Evolutionary conservation across 1,140 invertebrate genomes (phyloP), one percentile per base, ranked within the genome.

Genomic region (Hypsibius dujardini): DNA sequence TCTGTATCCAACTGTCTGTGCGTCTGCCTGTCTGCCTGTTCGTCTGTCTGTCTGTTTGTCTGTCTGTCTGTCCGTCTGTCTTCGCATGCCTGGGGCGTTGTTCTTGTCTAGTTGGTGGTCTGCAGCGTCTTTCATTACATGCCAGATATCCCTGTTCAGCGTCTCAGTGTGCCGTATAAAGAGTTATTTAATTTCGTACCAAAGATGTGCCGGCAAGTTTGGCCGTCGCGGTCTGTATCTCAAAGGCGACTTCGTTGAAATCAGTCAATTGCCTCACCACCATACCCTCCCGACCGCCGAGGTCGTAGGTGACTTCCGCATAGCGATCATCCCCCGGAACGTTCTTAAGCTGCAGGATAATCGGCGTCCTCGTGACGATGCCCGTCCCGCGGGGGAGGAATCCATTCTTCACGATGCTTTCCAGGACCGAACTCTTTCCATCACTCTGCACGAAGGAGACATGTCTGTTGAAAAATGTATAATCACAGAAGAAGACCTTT

Each of bases 61-160:
- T 28, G 28, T 28, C 28, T 28, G 28, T 28, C 28, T 28, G 28
- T 28, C 28, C 0, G 28, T 28, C 28, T 28, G 28, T 28, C 28
- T 28, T n/a, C n/a, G n/a, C n/a, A n/a, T n/a, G n/a, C n/a, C n/a
- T n/a, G n/a, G n/a, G n/a, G n/a, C n/a, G n/a, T n/a, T n/a, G n/a
- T n/a, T n/a, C n/a, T n/a, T n/a, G n/a, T n/a, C n/a, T n/a, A n/a
- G n/a, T n/a, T n/a, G n/a, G n/a, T n/a, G n/a, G n/a, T n/a, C n/a
- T 56, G 50, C 50, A 56, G n/a, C 7, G n/a, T 56, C n/a, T 56
- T 56, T n/a, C 50, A 56, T 56, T 56, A n/a, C n/a, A 56, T 56
- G 7, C 50, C 7, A 56, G 50, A n/a, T 56, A 56, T 56, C 7
- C n/a, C 50, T 56, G 50, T n/a, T 56, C 50, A 56, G 50, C n/a